Evolutionary conservation across 2,888 invertebrate species (phyloP), one percentile per base, ranked within the genome.

Genomic region (Temnothorax unifasciatus): DNA sequence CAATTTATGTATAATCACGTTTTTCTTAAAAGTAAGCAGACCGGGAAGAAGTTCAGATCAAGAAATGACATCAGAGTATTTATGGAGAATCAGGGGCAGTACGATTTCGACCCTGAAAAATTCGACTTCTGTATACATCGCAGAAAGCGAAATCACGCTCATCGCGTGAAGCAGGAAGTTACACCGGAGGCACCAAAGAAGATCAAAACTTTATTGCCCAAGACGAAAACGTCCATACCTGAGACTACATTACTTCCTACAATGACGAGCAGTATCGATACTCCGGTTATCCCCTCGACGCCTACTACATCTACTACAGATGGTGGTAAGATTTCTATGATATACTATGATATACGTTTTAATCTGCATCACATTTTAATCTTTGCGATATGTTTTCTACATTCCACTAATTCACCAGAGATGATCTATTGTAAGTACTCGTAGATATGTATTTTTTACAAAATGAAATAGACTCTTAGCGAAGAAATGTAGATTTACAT

Each of bases 41-140:
- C 95, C 66, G 96, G 96, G n/a, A 96, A 96, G 87, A 96, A 96
- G 86, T 97, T 97, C 87, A 95, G 97, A 54, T 96, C 96, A 1
- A 96, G 96, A 89, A 95, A 95, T 34, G 97, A 96, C 90, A 95
- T 97, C 1, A 96, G 96, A 90, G 89, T 94, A 15, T 96, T 95
- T 85, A 93, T 96, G 87, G 95, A 95, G 85, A 94, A 94, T 77
- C 94, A 95, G 59, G 94, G 95, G 3, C 91, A 94, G 8, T 92
- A 93, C 64, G 94, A 95, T 8, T 95, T 96, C 79, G 96, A 96
- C 88, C 96, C 96, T 0, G 95, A 95, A 68, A 95, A 96, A 76
- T 96, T 96, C 88, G 96, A 96, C 92, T 96, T 96, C 89, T 96
- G 96, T 79, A 95, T 96, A 85, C 96, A 96, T 89, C 95, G 96